Conservation (phyloP, 2,888 invertebrate species). For the Luffia ferchaultella region DNA sequence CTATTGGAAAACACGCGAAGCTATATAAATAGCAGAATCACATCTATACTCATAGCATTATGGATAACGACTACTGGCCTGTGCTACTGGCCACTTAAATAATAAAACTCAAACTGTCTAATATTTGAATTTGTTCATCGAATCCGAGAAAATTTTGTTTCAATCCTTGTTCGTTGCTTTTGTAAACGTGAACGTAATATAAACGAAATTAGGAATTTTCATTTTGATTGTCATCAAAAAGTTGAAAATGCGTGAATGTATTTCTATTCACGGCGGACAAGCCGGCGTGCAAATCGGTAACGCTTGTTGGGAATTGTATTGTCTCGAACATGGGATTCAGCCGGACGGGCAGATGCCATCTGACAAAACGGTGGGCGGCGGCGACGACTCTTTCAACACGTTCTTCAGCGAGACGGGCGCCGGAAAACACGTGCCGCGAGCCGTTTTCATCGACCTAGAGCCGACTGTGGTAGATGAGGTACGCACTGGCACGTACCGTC, state of each 20-base stretch:
- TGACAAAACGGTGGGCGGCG: constrained; percentile 81
- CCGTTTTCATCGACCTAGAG: constrained; percentile 94
- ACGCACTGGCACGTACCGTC: constrained; percentile 92
- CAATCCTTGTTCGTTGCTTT: too few species aligned
- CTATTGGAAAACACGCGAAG: too few species aligned
- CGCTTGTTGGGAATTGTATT: constrained; percentile 87
- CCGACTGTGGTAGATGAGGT: constrained; percentile 96
- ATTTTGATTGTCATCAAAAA: background rate
- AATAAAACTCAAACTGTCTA: too few species aligned
- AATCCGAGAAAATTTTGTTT: too few species aligned
- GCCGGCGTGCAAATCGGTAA: constrained; percentile 86
- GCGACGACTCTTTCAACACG: constrained; percentile 94
- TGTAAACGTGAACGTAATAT: too few species aligned
- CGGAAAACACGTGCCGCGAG: constrained; percentile 94
- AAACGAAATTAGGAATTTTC: too few species aligned
- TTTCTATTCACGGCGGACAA: constrained; percentile 55
- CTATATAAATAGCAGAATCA: too few species aligned
- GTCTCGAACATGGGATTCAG: constrained; percentile 83
- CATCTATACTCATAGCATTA: too few species aligned
- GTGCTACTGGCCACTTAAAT: too few species aligned
- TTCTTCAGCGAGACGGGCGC: constrained; percentile 94
- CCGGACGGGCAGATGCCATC: constrained; percentile 89
- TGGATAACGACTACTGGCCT: too few species aligned
- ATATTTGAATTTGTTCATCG: too few species aligned
- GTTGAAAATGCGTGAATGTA: constrained; percentile 51